phyloP scores from a whole-genome alignment of 2,888 invertebrate species.

The Azorinus chamasolen region DNA sequence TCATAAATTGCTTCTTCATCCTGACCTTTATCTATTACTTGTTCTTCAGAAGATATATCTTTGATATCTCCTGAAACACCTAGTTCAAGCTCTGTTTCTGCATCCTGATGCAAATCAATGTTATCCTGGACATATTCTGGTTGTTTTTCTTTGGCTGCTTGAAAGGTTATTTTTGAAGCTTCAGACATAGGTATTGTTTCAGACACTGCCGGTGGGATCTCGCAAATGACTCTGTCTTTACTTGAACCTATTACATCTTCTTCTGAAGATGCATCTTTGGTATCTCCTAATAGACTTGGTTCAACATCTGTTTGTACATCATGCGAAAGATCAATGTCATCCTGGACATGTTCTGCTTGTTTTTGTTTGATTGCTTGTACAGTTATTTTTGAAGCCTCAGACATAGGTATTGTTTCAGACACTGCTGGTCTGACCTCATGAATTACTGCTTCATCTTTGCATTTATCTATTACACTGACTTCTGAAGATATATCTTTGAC shows the following conservation, averaged over 20 bases:
- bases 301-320: too few relatives aligned
- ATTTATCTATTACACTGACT: conserved; percentile 6
- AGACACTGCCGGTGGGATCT: too few relatives aligned
- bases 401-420: conserved; percentile 5
- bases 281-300: too few relatives aligned
- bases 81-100: not conserved
- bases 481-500: not conserved
- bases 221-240: too few relatives aligned
- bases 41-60: not conserved
- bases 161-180: conserved; percentile 2
- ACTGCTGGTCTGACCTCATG: conserved; percentile 6
- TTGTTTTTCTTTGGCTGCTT: not conserved
- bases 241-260: too few relatives aligned
- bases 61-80: not conserved
- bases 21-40: conserved; percentile 11
- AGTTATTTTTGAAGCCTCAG: too few relatives aligned
- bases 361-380: too few relatives aligned
- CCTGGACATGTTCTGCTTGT: too few relatives aligned
- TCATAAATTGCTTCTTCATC: conserved; percentile 5
- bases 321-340: too few relatives aligned
- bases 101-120: not conserved
- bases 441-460: not conserved
- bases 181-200: conserved; percentile 18
- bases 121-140: not conserved
- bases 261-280: too few relatives aligned